Evolutionary conservation across 2,888 invertebrate genomes (phyloP), one percentile per base, ranked within the genome.

Genomic region (Parelbella ahira): DNA sequence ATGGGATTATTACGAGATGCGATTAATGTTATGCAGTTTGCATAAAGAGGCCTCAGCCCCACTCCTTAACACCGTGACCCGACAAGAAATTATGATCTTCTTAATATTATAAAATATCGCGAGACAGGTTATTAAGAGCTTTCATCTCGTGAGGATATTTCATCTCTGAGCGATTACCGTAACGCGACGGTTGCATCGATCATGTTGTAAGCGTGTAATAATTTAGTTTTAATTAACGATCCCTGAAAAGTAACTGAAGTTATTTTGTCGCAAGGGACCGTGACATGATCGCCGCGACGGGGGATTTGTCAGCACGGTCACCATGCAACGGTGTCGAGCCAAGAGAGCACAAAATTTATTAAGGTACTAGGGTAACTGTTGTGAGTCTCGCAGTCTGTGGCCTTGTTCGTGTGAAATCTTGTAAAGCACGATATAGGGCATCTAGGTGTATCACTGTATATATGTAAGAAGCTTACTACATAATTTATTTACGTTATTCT

Each of bases 1-100:
- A 82, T 78, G 68, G 60, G 70, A 77, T 69, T 75, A 73, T 74
- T 73, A 67, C 68, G 60, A 68, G 63, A 63, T 62, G 54, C 63
- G 60, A 72, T 71, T 65, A 63, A 62, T 53, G 57, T 81, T 75
- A 69, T 56, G 70, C 56, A 77, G 77, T 73, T 68, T 58, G 58
- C 60, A 65, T 74, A 73, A 72, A 66, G 52, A 21, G 29, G 29
- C 23, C 38, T 29, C 37, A 63, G n/a, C n/a, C n/a, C n/a, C n/a
- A n/a, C 51, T 58, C 63, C 61, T 54, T 56, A 54, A 49, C 50
- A 52, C 50, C 58, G 56, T 58, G 48, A 54, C 56, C 45, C 37
- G 41, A 38, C 28, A 39, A 32, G 30, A 34, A 37, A 33, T 33
- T 34, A 37, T 24, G 45, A 23, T 15, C 42, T 45, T 29, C 33